Percentiles rank a stretch among this genome's conserved stretches.
Evolutionary conservation across 2,797 vertebrate genomes (phyloP).

Genomic region (Carapus acus): DNA sequence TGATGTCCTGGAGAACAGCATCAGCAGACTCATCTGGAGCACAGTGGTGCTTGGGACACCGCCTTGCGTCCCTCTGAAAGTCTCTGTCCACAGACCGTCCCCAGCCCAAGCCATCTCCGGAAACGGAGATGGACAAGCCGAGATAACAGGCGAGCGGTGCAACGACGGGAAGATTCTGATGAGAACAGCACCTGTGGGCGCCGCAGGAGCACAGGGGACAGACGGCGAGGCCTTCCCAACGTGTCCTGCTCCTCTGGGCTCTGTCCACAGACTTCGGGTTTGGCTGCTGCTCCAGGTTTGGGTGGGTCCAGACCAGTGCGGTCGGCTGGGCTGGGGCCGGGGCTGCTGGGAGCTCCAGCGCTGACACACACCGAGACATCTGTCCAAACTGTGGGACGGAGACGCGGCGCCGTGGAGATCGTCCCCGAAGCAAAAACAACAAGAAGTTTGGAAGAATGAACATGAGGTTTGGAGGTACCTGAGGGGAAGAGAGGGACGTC

Average conservation of each 20-base stretch:
- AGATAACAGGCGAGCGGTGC: too few relatives aligned
- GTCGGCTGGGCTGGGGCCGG: conserved; percentile 35
- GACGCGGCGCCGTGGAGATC: conserved; percentile 1
- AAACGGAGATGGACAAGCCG: too few relatives aligned
- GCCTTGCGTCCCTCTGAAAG: too few relatives aligned
- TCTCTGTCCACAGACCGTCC: too few relatives aligned
- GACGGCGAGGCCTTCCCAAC: conserved; percentile 5
- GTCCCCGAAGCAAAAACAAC: conserved; percentile 10
- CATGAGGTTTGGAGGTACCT: too few relatives aligned
- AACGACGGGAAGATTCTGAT: conserved; percentile 11
- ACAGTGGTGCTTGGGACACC: too few relatives aligned
- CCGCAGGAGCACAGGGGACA: neutral
- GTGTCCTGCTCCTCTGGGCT: conserved; percentile 4
- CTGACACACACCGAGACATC: conserved; percentile 25
- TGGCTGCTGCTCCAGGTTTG: conserved; percentile 47
- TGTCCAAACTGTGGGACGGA: conserved; percentile 16
- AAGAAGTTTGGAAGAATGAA: too few relatives aligned
- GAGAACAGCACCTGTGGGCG: conserved; percentile 30
- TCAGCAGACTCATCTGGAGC: too few relatives aligned
- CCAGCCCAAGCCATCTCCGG: too few relatives aligned
- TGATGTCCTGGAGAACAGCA: too few relatives aligned
- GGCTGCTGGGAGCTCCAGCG: conserved; percentile 40
- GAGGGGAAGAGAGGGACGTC: too few relatives aligned
- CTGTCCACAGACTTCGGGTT: conserved; percentile 40
- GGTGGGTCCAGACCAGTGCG: conserved; percentile 49